Evolutionary conservation across 2,113 vertebrate genomes (phyloP), one percentile per base, ranked within the genome.

Genomic region (Cavia aperea): DNA sequence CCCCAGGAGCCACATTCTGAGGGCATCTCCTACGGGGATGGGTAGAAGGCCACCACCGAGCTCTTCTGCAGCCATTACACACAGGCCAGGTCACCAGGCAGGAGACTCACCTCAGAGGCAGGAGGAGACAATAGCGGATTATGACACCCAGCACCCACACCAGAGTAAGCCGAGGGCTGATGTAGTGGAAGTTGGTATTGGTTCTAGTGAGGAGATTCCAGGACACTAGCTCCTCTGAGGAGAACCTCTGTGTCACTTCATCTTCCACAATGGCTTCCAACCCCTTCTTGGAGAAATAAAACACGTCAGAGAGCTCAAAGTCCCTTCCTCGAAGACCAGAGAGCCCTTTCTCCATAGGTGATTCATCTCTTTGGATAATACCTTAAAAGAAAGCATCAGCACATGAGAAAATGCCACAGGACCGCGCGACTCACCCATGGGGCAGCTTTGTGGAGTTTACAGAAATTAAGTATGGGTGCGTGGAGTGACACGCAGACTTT

Each of bases 181-280:
- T 98, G 94, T 99, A 99, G 63, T 97, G 98, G 96, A 99, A 99
- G 97, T 99, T 98, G 94, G 98, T 96, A 81, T 99, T 99, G 96
- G 99, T 99, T 94, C 99, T 98, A 0, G 99, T 99, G 88, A 99
- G 98, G n/a, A 99, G 98, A 96, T 99, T 99, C 99, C 99, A 99
- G 83, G 99, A 99, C 70, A 98, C 98, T 49, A 99, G 97, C 96
- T 99, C 99, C 97, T 99, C 99, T 0, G 99, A 99, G n/a, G 99
- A 99, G 97, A 99, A 99, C 83, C 99, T 97, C 91, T 99, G 98
- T 2, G 99, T 99, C 95, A 99, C 99, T 97, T 99, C 98, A 79
- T 99, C 99, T 72, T 99, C 99, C 73, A 99, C 98, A 83, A 99
- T 99, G 94, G 98, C 98, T 97, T 99, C 99, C 94, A 99, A 84